Conservation (phyloP, 1,140 invertebrate genomes). For the Octopus sinensis region DNA sequence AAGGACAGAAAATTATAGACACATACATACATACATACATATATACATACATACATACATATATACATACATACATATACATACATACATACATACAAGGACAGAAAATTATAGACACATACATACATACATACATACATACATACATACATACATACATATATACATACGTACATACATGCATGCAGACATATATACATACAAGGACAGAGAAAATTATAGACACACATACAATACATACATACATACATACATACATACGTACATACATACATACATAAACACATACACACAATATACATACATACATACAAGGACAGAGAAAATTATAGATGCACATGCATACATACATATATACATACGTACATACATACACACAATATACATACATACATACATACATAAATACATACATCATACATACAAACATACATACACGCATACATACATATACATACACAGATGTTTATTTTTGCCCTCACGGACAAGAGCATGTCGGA, state of each 20-base stretch:
- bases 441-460: no score
- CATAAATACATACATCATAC: not conserved
- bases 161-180: not conserved
- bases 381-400: not conserved
- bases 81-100: not conserved
- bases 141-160: no score
- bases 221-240: no score
- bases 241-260: not conserved
- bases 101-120: not conserved
- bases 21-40: not conserved
- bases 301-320: not conserved
- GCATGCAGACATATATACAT: no score
- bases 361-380: not conserved
- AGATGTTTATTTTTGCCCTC: no score
- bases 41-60: not conserved
- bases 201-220: no score
- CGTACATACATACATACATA: not conserved
- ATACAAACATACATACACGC: not conserved
- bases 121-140: no score
- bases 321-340: no score
- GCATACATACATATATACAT: not conserved
- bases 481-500: no score
- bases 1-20: no score
- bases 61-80: not conserved
- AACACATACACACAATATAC: not conserved